Base-by-base conservation (phyloP, 2,888 invertebrate species). In the Acrobeloides nanus region DNA sequence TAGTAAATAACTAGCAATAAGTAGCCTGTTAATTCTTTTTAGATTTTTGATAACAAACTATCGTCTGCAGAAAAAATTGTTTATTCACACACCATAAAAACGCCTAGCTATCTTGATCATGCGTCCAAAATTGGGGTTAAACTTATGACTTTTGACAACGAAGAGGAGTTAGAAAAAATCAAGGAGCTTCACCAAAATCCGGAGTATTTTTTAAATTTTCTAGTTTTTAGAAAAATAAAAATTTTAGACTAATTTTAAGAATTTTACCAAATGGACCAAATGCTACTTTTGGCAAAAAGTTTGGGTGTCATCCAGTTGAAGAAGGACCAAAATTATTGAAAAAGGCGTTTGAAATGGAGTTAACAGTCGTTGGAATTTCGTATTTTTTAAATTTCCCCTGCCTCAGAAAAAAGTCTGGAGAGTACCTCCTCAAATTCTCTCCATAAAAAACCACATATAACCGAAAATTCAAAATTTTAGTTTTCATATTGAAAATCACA, bases 281-380 rank as follows among this genome's bases (percentile, higher is more conserved):
- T n/a, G n/a, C n/a, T n/a, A n/a, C n/a, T n/a, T n/a, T n/a, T n/a
- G n/a, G n/a, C n/a, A n/a, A n/a, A 44, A 72, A 72, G 50, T 72
- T 67, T 64, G 75, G 59, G 65, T 74, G 49, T 62, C 74, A 60
- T 61, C 77, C 62, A 66, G 73, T 37, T 50, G 49, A 10, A 44
- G 60, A 55, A 27, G 55, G 45, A 4, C 66, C 64, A 26, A 57
- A 61, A 10, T 55, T 70, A 18, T 52, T 74, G 20, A 53, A 54
- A 25, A 43, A 31, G 5, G 73, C 74, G 5, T 46, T 53, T 12
- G 55, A 60, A 1, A 35, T 73, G 44, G 59, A 58, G 15, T 46
- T 74, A 27, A 55, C 57, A 12, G 68, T 73, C 0, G 46, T 68
- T 17, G 73, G 73, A 21, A 77, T 82, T 12, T 76, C 76, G 76